Evolutionary conservation across 2,113 vertebrate species (phyloP), one percentile per base, ranked within the genome.

Genomic region (Dromaius novaehollandiae): DNA sequence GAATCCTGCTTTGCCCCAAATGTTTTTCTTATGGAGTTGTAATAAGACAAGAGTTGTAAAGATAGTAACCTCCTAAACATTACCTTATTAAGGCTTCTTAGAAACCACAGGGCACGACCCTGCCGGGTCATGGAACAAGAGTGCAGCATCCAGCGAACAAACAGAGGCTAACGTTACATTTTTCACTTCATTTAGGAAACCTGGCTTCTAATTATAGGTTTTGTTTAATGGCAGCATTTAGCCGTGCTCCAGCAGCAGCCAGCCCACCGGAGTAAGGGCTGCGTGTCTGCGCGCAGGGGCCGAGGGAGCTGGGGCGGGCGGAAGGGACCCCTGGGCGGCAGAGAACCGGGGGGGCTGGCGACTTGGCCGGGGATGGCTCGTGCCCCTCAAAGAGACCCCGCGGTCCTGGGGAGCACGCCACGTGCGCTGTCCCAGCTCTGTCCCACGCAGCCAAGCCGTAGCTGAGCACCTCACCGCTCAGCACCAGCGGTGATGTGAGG

Each of bases 61-160:
- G 97, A 97, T 97, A 98, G 97, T 95, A 96, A 98, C 96, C 96
- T 97, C 96, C 97, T 98, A 98, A 98, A 98, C 98, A 98, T 98
- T 98, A 97, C 98, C 98, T 98, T 98, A 98, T 98, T 98, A 98
- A 98, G 98, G 88, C 98, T 98, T 98, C 97, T 98, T 96, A 96
- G 96, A 98, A 98, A 98, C 92, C 96, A 95, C 92, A 98, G 98
- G 98, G 97, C 97, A 91, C 8, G 96, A 97, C 96, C 97, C 96
- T 91, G 97, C 95, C 97, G 96, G 98, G 97, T 98, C 98, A 98
- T 98, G 97, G 98, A 98, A 98, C 97, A 98, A 93, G 97, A 95
- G 78, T 93, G 95, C 97, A 98, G 96, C 97, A 97, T 98, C 98
- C 96, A 98, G 93, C 32, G 98, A 98, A 97, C 98, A 98, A 98